phyloP scores from a whole-genome alignment of 2,888 invertebrate species.

The Scaptomyza tumidula region DNA sequence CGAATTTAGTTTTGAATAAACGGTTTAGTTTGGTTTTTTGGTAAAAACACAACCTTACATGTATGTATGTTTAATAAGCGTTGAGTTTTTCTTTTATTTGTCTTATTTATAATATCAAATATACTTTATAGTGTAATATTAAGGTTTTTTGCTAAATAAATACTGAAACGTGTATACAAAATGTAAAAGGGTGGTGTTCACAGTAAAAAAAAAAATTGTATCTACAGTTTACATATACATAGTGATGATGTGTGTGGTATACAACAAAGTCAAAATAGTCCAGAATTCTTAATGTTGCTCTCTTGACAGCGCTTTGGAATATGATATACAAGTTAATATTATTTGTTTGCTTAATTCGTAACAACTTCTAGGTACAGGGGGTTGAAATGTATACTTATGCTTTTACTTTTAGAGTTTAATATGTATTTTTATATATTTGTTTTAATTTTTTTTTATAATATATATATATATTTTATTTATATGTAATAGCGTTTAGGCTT shows the following conservation, averaged over 20 bases:
- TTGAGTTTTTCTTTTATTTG: slow-evolving; percentile 74
- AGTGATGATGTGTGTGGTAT: slow-evolving; percentile 61
- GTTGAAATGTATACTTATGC: slow-evolving; percentile 46
- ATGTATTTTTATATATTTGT: slow-evolving; percentile 11
- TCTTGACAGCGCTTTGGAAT: slow-evolving; percentile 54
- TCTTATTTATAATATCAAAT: slow-evolving; percentile 72
- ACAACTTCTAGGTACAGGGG: slow-evolving; percentile 76
- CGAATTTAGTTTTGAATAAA: slow-evolving; percentile 13
- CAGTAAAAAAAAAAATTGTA: slow-evolving; percentile 50
- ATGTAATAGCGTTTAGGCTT: slow-evolving; percentile 43
- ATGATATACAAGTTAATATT: slow-evolving; percentile 42
- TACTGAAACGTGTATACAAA: slow-evolving; percentile 74
- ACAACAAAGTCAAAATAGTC: slow-evolving; percentile 57
- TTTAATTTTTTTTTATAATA: slow-evolving; percentile 12
- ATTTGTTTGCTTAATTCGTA: slow-evolving; percentile 63
- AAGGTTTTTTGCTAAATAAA: slow-evolving; percentile 67
- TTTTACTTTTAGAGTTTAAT: slow-evolving; percentile 38
- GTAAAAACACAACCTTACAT: slow-evolving; percentile 66
- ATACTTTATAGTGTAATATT: slow-evolving; percentile 51
- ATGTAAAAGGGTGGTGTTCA: slow-evolving; percentile 59
- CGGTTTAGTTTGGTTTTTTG: slow-evolving; percentile 42
- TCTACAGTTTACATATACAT: slow-evolving; percentile 64
- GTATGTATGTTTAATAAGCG: slow-evolving; percentile 71
- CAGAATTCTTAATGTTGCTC: slow-evolving; percentile 38
- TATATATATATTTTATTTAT: slow-evolving; percentile 24